Percentiles rank a stretch among this genome's conserved stretches.
Conservation (phyloP, 2,797 vertebrate species). For the Acipenser transmontanus region DNA sequence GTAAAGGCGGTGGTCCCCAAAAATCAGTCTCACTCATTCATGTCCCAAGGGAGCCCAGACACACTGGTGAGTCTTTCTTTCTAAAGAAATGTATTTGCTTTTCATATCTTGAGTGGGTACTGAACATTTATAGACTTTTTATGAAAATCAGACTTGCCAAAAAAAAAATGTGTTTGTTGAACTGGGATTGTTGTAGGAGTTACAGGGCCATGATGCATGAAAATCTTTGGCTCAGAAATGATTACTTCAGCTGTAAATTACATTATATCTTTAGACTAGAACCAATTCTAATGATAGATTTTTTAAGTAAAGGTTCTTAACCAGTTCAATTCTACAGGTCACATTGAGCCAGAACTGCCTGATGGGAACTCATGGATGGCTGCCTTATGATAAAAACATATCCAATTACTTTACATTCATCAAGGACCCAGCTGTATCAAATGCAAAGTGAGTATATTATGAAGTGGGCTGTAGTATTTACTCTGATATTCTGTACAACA, state of each 20-base stretch:
- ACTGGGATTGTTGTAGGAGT: no score
- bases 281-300: no score
- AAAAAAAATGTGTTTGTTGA: no score
- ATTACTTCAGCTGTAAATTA: no score
- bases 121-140: no score
- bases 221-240: no score
- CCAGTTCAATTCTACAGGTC: constrained; percentile 50
- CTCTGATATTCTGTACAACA: no score
- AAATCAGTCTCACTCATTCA: constrained; percentile 91
- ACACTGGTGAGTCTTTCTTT: constrained; percentile 66
- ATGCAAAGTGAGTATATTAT: constrained; percentile 73
- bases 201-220: no score
- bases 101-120: not conserved
- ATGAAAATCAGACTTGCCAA: no score
- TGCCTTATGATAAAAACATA: constrained; percentile 90
- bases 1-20: constrained; percentile 83
- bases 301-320: no score
- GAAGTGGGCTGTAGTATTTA: no score
- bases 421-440: constrained; percentile 86
- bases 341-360: constrained; percentile 79
- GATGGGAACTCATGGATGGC: constrained; percentile 88
- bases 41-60: constrained; percentile 92
- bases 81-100: not conserved
- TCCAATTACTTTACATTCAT: constrained; percentile 98
- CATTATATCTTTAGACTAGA: no score